Evolutionary conservation across 2,888 invertebrate species (phyloP).

Genomic region (Cosmopolites sordidus): DNA sequence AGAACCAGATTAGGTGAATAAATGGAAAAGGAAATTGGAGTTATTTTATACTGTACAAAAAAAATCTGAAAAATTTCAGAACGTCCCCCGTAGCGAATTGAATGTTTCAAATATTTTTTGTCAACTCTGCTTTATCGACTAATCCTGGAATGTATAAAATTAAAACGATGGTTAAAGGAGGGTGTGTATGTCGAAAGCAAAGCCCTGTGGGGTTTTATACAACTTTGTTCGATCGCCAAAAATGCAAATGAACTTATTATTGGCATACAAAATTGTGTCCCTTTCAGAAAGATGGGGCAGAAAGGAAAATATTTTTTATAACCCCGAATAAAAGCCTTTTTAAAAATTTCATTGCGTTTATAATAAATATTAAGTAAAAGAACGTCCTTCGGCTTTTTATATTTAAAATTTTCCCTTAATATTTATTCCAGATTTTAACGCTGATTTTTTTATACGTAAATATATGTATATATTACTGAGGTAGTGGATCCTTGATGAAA

Average conservation of each 20-base stretch:
- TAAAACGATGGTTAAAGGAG: conserved; percentile 27
- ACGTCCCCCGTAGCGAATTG: no score
- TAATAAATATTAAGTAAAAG: neutral
- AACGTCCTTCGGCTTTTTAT: neutral
- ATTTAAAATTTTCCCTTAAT: no score
- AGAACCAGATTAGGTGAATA: no score
- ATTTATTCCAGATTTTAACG: no score
- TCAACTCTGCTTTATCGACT: conserved; percentile 27
- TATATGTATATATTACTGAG: no score
- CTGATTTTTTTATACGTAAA: no score
- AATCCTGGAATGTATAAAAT: conserved; percentile 27
- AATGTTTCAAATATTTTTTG: conserved; percentile 28
- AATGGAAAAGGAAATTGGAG: no score
- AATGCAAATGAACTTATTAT: conserved; percentile 35
- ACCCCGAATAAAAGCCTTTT: neutral
- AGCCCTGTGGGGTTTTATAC: conserved; percentile 18
- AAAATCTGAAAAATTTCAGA: no score
- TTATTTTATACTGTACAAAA: no score
- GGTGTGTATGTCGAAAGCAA: conserved; percentile 26
- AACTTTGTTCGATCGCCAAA: conserved; percentile 27
- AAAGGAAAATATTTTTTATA: conserved; percentile 1
- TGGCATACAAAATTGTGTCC: conserved; percentile 29
- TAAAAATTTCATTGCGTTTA: neutral
- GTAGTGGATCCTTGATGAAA: no score
- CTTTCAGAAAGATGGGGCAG: neutral